Evolutionary conservation across 2,113 vertebrate genomes (phyloP).

Genomic region (Stictonetta naevosa): DNA sequence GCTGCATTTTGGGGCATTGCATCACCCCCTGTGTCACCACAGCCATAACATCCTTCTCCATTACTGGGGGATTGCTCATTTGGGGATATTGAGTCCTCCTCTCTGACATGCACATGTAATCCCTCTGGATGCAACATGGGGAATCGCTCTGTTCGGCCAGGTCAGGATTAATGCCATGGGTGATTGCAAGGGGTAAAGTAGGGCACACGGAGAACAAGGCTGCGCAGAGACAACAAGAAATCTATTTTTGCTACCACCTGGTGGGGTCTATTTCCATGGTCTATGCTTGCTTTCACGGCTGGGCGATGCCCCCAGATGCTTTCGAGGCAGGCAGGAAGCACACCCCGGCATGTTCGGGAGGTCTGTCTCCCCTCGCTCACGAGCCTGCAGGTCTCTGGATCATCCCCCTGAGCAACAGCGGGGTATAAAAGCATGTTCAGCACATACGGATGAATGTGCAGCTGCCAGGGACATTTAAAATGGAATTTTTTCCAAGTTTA

Average conservation of each 20-base stretch:
- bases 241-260: background rate
- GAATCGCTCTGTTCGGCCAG: background rate
- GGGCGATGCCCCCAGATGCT: background rate
- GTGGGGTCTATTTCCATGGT: background rate
- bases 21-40: background rate
- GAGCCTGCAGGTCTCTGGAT: background rate
- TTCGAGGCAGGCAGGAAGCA: background rate
- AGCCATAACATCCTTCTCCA: background rate
- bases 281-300: accelerated
- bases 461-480: background rate
- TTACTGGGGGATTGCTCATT: background rate
- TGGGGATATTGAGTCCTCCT: background rate
- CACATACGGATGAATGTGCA: background rate
- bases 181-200: background rate
- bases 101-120: background rate
- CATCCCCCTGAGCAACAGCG: background rate
- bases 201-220: background rate
- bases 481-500: background rate
- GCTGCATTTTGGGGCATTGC: background rate
- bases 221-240: background rate
- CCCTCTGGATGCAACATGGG: background rate
- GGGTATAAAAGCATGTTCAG: background rate
- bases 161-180: background rate
- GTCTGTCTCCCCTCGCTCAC: background rate
- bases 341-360: background rate